Base-by-base conservation (phyloP, 2,797 vertebrate genomes). In the Erithacus rubecula region DNA sequence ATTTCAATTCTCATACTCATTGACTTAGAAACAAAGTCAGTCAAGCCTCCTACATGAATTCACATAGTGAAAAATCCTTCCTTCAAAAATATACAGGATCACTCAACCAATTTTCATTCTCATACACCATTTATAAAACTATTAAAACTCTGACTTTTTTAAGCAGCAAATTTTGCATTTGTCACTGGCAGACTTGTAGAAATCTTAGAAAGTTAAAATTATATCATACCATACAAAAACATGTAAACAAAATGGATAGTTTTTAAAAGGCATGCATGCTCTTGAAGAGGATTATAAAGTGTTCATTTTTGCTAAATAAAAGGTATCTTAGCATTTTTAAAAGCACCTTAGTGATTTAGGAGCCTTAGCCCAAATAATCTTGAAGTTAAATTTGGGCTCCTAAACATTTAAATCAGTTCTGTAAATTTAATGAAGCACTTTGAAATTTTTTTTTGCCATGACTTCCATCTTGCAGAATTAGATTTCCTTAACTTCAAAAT, bases 151-250 rank as follows among this genome's bases (percentile, higher is more conserved):
- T 77, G 69, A 47, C 93, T 78, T 77, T 75, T 86, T 95, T 80
- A 95, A 97, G 94, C 75, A 96, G 94, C 96, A 91, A 81, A 90
- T 92, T 94, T 87, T 97, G 93, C 84, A 95, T 94, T 95, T 95
- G 76, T 79, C 95, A 83, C 88, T 69, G 72, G 79, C 84, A 96
- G 90, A 90, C 95, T 93, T 93, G 94, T 84, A 97, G 87, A 97
- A 97, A 94, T 79, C 88, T 89, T 89, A 97, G 86, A 95, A 89
- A 89, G 91, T 91, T 96, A 87, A 88, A 88, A 79, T 93, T 85
- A 93, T 93, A 94, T 87, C 90, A 95, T 64, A 96, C 55, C 68
- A 83, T 96, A 97, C 53, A 94, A 97, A 96, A 96, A 52, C 86
- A 75, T 96, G 95, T 97, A 97, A 97, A 97, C 90, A 93, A 96